phyloP scores from a whole-genome alignment of 2,113 vertebrate genomes.

The Caranx melampygus region DNA sequence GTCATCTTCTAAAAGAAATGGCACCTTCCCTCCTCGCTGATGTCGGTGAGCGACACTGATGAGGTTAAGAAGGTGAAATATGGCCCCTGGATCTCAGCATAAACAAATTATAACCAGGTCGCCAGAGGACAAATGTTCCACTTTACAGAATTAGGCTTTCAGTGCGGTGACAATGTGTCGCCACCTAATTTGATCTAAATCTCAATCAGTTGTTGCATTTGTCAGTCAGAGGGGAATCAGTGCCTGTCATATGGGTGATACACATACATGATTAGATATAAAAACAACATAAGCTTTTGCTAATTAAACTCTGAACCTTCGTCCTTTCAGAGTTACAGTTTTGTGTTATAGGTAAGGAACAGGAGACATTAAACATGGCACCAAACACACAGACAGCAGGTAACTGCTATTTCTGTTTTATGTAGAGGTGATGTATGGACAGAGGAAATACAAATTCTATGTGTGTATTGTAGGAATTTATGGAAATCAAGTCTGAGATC shows the following conservation, averaged over 20 bases:
- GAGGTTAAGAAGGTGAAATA: slow-evolving; percentile 65
- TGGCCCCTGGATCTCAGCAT: slow-evolving; percentile 51
- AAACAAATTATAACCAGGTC: slow-evolving; percentile 66
- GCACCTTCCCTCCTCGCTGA: slow-evolving; percentile 9
- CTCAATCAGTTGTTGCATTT: slow-evolving; percentile 34
- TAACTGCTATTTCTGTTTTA: too few relatives aligned
- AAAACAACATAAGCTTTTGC: neutral
- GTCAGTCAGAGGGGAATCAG: slow-evolving; percentile 14
- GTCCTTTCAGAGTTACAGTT: too few relatives aligned
- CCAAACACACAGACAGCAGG: too few relatives aligned
- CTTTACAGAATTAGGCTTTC: slow-evolving; percentile 55
- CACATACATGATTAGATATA: neutral
- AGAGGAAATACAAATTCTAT: too few relatives aligned
- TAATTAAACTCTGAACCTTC: too few relatives aligned
- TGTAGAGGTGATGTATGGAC: too few relatives aligned
- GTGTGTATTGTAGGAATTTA: too few relatives aligned
- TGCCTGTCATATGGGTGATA: neutral
- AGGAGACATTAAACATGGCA: too few relatives aligned
- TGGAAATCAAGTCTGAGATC: too few relatives aligned
- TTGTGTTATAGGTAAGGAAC: too few relatives aligned
- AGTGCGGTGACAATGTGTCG: slow-evolving; percentile 25
- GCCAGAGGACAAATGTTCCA: slow-evolving; percentile 50
- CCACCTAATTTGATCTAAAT: slow-evolving; percentile 49
- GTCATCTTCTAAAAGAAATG: slow-evolving; percentile 50
- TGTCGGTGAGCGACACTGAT: slow-evolving; percentile 58